Evolutionary conservation across 92 coral and sea anemone species (phyloP), one percentile per base, ranked within the genome.

Genomic region (Phenganax marumi): DNA sequence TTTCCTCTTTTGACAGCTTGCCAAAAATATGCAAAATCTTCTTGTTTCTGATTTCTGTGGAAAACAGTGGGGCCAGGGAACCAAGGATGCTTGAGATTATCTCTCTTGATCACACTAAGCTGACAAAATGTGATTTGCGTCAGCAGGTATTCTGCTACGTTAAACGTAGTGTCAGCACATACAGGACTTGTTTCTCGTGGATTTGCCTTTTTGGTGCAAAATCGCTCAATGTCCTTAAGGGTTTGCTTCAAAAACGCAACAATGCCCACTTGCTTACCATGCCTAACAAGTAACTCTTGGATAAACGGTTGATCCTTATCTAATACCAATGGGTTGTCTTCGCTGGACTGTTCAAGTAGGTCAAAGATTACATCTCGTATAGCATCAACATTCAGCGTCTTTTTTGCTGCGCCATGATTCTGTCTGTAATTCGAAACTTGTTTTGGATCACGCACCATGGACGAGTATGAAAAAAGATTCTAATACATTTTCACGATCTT

Each of bases 71-170:
- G 88, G 9, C 85, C 88, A 8, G 88, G 88, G 75, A 85, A 85
- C 85, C 89, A 86, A 16, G 89, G 85, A 74, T 85, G 86, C 72
- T 72, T 85, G 46, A 85, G 79, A 73, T 62, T 79, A 24, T 72
- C 80, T 22, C 89, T 48, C n/a, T 66, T 70, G 14, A 85, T 50
- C 57, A 85, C 84, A 39, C 86, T 64, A 43, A 85, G 65, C 68
- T 85, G 85, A 79, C 69, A 78, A 61, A 78, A 79, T 22, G 88
- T 85, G 16, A 85, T 85, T 73, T 85, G 88, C 50, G 85, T 85
- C 52, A 85, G 76, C 17, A 85, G 85, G 61, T 85, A 79, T 53
- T 85, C 84, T 52, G 88, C 84, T 12, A 85, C 68, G 76, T 85
- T 85, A 68, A 85, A 79, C 50, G 65, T 85, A 46, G 85, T 85